phyloP scores from a whole-genome alignment of 2,113 vertebrate genomes.

The Poeciliopsis occidentalis region DNA sequence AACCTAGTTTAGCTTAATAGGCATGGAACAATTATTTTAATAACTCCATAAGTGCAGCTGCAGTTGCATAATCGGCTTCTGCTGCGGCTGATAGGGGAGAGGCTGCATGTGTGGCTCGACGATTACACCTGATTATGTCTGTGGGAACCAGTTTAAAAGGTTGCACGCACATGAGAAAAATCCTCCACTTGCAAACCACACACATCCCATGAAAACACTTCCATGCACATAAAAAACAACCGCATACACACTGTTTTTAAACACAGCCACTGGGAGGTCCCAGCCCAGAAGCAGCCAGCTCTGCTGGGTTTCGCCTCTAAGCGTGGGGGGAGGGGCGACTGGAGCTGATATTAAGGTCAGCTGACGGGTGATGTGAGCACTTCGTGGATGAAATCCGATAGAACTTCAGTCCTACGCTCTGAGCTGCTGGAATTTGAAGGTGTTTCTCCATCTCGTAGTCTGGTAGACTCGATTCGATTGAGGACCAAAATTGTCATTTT shows the following conservation, averaged over 20 bases:
- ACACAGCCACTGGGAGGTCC: constrained; percentile 15
- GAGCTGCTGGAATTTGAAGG: background rate
- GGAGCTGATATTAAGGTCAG: constrained; percentile 33
- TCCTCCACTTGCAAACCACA: constrained; percentile 2
- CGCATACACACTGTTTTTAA: constrained; percentile 14
- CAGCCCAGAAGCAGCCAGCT: constrained; percentile 10
- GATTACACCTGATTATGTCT: constrained; percentile 32
- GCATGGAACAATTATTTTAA: constrained; percentile 25
- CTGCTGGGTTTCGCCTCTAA: constrained; percentile 1
- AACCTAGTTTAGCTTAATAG: constrained; percentile 1
- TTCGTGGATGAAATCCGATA: background rate
- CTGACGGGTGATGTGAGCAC: constrained; percentile 6
- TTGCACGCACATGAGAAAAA: constrained; percentile 10
- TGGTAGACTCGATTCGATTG: no score
- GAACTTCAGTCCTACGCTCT: constrained; percentile 1
- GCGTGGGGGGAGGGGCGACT: constrained; percentile 14
- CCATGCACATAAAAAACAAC: constrained; percentile 7
- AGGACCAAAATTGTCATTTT: no score
- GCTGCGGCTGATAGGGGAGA: constrained; percentile 28
- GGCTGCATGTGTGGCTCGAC: constrained; percentile 7
- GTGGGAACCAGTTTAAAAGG: constrained; percentile 40
- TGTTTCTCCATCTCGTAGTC: no score
- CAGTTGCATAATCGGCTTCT: constrained; percentile 48
- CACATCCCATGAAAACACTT: constrained; percentile 10
- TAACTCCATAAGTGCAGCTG: constrained; percentile 16